Conservation (phyloP, 2,888 invertebrate species). For the Perithous albicinctus region DNA sequence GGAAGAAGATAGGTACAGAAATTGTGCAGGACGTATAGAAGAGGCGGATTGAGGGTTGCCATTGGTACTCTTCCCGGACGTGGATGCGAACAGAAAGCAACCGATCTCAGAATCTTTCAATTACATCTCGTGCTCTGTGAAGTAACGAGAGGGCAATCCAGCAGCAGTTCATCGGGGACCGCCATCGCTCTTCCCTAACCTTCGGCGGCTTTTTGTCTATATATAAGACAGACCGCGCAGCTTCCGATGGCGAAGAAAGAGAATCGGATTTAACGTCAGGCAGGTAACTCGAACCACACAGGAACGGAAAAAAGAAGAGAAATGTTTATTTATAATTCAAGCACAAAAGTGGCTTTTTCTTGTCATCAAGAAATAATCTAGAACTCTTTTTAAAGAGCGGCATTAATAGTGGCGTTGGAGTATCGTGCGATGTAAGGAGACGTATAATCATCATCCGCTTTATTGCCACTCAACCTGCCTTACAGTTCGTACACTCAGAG, state of each 20-base stretch:
- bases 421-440: not conserved
- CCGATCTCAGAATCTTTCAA: slow-evolving; percentile 64
- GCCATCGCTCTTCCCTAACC: slow-evolving; percentile 20
- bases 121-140: slow-evolving; percentile 61
- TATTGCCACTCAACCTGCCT: slow-evolving; percentile 29
- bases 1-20: slow-evolving; percentile 30
- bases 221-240: not conserved
- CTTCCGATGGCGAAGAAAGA: slow-evolving; percentile 18
- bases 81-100: slow-evolving; percentile 58
- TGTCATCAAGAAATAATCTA: slow-evolving; percentile 9
- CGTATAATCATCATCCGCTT: slow-evolving; percentile 14
- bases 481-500: not conserved
- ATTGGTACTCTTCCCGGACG: slow-evolving; percentile 34
- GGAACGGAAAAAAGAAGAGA: slow-evolving; percentile 6
- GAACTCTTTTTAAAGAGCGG: slow-evolving; percentile 5
- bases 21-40: slow-evolving; percentile 15
- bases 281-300: slow-evolving; percentile 9
- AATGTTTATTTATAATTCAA: not conserved
- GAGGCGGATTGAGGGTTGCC: slow-evolving; percentile 28
- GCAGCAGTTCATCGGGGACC: slow-evolving; percentile 57
- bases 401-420: not conserved
- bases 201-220: not conserved
- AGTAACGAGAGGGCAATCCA: slow-evolving; percentile 52
- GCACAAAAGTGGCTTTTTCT: not conserved
- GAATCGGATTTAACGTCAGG: slow-evolving; percentile 28